Evolutionary conservation across 2,113 vertebrate genomes (phyloP).

Genomic region (Accipiter cooperii): DNA sequence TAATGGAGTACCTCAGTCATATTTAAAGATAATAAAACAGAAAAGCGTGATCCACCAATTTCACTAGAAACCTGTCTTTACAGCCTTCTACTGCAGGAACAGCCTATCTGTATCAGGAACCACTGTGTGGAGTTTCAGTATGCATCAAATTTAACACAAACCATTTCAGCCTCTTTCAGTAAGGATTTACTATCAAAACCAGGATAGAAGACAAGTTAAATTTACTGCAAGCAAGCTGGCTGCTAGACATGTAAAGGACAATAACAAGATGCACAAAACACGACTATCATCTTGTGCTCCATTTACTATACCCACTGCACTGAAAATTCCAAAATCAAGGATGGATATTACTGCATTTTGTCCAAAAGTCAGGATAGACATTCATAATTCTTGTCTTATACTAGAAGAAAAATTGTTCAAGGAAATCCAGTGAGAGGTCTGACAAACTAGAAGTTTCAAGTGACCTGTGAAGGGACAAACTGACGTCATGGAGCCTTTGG

Average conservation of each 20-base stretch:
- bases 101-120: not conserved
- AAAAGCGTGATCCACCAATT: not conserved
- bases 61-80: not conserved
- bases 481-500: not conserved
- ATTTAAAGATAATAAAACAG: not conserved
- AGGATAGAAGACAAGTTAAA: not conserved
- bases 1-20: not conserved
- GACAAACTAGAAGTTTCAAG: not conserved
- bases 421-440: not conserved
- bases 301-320: not conserved
- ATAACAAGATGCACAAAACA: not conserved
- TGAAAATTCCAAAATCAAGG: not conserved
- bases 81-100: not conserved
- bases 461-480: not conserved
- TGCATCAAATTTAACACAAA: not conserved
- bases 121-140: not conserved
- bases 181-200: not conserved
- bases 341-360: not conserved
- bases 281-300: fast-evolving
- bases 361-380: not conserved
- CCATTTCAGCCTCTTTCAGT: not conserved
- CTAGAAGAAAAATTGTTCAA: not conserved
- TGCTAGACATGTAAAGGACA: not conserved
- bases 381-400: not conserved
- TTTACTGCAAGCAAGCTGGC: not conserved